These are phyloP conservation scores for Psittacula derbiana DNA, from an alignment of 2,797 vertebrate genomes.

Conservation along the genomic window DNA sequence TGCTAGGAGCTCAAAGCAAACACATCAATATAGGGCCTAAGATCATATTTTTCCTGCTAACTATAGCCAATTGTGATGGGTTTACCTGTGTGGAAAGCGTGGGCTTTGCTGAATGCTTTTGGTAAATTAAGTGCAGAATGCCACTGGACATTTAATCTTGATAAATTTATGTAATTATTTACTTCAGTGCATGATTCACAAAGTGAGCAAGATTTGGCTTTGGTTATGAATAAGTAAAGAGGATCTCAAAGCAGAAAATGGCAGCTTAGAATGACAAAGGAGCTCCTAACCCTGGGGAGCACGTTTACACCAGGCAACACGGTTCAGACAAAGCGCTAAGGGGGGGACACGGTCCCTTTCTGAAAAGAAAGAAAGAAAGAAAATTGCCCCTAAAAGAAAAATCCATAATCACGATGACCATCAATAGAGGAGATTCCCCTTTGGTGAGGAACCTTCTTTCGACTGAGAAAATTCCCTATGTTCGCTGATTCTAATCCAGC, in stretches of 20 bases:
- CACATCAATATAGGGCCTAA: background rate
- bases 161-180: constrained; percentile 37
- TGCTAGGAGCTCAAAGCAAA: background rate
- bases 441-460: constrained; percentile 39
- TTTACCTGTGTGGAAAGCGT: background rate
- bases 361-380: constrained; percentile 55
- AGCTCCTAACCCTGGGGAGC: constrained; percentile 39
- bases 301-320: constrained; percentile 2
- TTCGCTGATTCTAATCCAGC: constrained; percentile 48
- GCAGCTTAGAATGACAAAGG: constrained; percentile 45
- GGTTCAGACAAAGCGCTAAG: constrained; percentile 25
- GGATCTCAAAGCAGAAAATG: constrained; percentile 48
- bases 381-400: constrained; percentile 57
- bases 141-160: constrained; percentile 27
- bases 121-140: background rate
- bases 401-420: constrained; percentile 49
- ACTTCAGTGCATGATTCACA: constrained; percentile 34
- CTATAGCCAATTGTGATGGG: background rate
- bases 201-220: constrained; percentile 29
- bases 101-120: background rate
- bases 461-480: background rate
- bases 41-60: background rate
- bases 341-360: constrained; percentile 10
- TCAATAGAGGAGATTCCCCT: constrained; percentile 36
- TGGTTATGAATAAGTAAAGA: constrained; percentile 44